Percentiles rank a stretch among this genome's conserved stretches.
These are phyloP conservation scores for Phyllopteryx taeniolatus DNA, from an alignment of 2,113 vertebrate genomes.

Conservation along the genomic window DNA sequence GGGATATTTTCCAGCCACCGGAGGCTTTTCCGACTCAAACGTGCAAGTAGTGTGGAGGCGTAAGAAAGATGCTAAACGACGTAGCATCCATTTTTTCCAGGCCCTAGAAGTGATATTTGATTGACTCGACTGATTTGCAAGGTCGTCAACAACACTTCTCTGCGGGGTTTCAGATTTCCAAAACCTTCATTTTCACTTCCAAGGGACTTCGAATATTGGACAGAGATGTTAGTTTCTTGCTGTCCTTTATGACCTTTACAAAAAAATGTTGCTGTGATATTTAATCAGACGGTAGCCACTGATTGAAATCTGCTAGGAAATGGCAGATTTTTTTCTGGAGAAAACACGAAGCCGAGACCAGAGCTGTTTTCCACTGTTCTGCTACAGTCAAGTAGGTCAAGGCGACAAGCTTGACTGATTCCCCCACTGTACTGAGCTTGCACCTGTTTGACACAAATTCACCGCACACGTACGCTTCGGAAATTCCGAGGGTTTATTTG, in stretches of 20 bases:
- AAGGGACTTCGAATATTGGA: neutral
- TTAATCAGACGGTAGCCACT: neutral
- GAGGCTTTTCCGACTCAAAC: too few species aligned
- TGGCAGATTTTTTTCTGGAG: slow-evolving; percentile 27
- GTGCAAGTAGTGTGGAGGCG: too few species aligned
- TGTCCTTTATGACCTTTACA: neutral
- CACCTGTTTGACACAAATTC: slow-evolving; percentile 3
- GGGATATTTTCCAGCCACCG: too few species aligned
- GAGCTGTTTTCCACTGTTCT: neutral
- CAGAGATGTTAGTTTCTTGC: neutral
- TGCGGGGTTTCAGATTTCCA: too few species aligned
- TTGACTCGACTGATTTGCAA: too few species aligned
- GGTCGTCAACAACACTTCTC: too few species aligned
- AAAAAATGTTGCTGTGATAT: neutral
- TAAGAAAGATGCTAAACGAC: too few species aligned
- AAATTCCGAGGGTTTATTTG: neutral
- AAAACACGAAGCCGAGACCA: neutral
- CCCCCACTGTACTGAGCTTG: neutral
- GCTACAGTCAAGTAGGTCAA: slow-evolving; percentile 1
- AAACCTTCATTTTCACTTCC: too few species aligned
- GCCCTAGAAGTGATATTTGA: too few species aligned
- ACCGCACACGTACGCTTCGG: neutral
- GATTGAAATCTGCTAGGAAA: neutral
- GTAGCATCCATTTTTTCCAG: too few species aligned
- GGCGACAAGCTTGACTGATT: slow-evolving; percentile 2